Evolutionary conservation across 2,113 vertebrate species (phyloP).

Genomic region (Edolisoma coerulescens): DNA sequence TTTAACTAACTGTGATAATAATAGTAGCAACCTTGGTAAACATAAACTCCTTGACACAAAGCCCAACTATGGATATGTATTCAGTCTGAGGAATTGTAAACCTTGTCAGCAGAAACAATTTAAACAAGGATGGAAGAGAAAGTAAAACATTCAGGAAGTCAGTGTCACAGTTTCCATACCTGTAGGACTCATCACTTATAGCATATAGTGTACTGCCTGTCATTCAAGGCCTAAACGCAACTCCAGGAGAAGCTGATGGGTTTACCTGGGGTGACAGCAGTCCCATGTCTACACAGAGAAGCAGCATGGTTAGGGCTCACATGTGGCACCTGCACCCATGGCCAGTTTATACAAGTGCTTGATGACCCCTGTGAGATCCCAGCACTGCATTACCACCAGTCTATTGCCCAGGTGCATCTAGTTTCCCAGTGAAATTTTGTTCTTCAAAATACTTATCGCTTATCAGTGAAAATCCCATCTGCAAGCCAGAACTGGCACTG

Average conservation of each 20-base stretch:
- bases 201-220: fast-evolving
- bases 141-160: neutral
- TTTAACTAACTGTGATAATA: neutral
- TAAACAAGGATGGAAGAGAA: neutral
- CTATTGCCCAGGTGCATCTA: neutral
- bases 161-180: neutral
- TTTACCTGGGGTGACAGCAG: neutral
- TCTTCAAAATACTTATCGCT: neutral
- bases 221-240: neutral
- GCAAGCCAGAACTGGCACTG: neutral
- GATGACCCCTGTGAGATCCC: neutral
- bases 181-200: neutral
- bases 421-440: neutral
- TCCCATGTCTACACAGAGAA: neutral
- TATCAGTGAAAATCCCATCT: neutral
- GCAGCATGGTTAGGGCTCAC: neutral
- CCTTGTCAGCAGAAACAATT: neutral
- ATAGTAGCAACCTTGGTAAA: neutral
- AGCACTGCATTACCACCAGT: neutral
- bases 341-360: neutral
- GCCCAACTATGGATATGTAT: fast-evolving
- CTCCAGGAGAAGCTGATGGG: neutral
- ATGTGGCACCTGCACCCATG: neutral
- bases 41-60: neutral
- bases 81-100: neutral